These are phyloP conservation scores for Salvator merianae DNA, from an alignment of 2,113 vertebrate genomes.

Conservation along the genomic window DNA sequence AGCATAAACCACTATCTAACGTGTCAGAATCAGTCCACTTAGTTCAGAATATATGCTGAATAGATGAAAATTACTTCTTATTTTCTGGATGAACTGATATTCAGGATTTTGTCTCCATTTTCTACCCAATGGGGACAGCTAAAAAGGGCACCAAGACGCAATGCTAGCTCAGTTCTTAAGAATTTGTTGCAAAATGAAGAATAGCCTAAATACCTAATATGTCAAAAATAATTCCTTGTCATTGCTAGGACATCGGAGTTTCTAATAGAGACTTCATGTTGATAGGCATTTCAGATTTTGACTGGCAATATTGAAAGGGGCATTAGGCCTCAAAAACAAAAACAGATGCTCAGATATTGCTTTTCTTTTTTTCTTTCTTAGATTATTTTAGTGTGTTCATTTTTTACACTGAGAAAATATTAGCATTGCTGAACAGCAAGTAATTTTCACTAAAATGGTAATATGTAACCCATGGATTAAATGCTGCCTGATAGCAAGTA, in stretches of 20 bases:
- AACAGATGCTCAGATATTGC: not conserved
- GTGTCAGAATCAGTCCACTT: not conserved
- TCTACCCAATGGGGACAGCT: conserved; percentile 47
- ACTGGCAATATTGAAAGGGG: conserved; percentile 2
- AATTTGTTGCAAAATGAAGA: conserved; percentile 45
- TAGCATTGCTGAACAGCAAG: conserved; percentile 2
- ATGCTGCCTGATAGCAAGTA: conserved; percentile 7
- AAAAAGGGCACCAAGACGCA: conserved; percentile 46
- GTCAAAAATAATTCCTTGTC: conserved; percentile 35
- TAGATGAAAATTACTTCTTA: conserved; percentile 35
- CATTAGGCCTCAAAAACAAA: not conserved
- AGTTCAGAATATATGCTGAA: conserved; percentile 29
- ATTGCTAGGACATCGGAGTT: conserved; percentile 19
- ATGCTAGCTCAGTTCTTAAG: conserved; percentile 27
- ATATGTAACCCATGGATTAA: not conserved
- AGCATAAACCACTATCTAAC: not conserved
- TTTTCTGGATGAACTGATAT: conserved; percentile 50
- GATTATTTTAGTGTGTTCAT: not conserved
- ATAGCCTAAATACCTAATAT: conserved; percentile 31
- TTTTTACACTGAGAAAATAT: conserved; percentile 15
- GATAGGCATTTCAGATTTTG: not conserved
- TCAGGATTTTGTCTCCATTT: conserved; percentile 51
- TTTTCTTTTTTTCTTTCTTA: not conserved
- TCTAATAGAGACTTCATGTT: conserved; percentile 19
- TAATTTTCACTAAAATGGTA: not conserved